These are phyloP conservation scores for Platerodrilus igneus DNA, from an alignment of 2,888 invertebrate genomes.

Conservation along the genomic window DNA sequence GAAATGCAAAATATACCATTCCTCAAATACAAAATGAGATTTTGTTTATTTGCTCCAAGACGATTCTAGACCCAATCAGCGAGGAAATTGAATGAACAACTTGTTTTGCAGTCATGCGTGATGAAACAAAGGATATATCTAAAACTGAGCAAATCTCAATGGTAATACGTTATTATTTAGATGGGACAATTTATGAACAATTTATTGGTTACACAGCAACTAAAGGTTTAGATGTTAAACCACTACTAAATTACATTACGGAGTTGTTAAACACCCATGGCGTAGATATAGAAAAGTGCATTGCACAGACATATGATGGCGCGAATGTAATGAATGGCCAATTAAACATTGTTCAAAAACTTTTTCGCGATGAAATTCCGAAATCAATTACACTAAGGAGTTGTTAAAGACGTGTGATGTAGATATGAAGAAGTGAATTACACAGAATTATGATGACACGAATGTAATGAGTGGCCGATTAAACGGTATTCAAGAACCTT, in stretches of 20 bases:
- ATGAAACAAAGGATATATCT: too few relatives aligned
- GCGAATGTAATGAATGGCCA: constrained; percentile 18
- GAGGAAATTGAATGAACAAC: constrained; percentile 4
- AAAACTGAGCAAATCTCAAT: too few relatives aligned
- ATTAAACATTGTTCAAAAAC: constrained; percentile 12
- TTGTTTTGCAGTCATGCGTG: constrained; percentile 16
- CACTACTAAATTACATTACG: constrained; percentile 12
- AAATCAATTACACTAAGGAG: too few relatives aligned
- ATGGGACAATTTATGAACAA: constrained; percentile 12
- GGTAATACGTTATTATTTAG: constrained; percentile 14
- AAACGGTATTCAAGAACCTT: too few relatives aligned
- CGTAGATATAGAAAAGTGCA: constrained; percentile 13
- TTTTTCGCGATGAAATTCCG: constrained; percentile 14
- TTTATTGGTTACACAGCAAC: constrained; percentile 14
- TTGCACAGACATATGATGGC: constrained; percentile 19
- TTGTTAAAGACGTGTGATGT: too few relatives aligned
- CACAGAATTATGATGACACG: too few relatives aligned
- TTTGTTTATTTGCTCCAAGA: constrained; percentile 9
- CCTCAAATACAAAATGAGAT: constrained; percentile 15
- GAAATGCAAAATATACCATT: constrained; percentile 15
- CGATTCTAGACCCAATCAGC: constrained; percentile 11
- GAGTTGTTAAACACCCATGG: constrained; percentile 4
- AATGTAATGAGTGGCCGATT: too few relatives aligned
- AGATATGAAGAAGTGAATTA: too few relatives aligned
- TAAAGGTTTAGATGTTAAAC: constrained; percentile 3